phyloP scores from a whole-genome alignment of 2,888 invertebrate genomes.

The Epinotia demarniana region DNA sequence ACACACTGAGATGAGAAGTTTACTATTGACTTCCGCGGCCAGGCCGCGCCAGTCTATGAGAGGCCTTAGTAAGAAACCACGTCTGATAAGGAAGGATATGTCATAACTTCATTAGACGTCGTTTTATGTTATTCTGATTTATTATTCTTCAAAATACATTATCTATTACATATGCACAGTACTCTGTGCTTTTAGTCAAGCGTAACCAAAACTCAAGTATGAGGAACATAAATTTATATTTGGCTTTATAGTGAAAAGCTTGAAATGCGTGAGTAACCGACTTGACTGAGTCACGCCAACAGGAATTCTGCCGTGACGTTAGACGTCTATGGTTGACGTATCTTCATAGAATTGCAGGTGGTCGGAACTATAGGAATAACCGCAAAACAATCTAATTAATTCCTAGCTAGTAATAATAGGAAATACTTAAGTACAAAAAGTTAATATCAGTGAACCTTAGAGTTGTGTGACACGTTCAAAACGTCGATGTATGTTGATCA shows the following conservation, averaged over 20 bases:
- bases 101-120: no score
- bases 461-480: no score
- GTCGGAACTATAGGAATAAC: background rate
- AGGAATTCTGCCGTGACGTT: constrained; percentile 1
- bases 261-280: background rate
- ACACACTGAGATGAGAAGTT: no score
- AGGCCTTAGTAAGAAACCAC: no score
- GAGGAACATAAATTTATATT: constrained; percentile 3
- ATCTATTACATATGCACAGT: background rate
- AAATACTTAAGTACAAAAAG: no score
- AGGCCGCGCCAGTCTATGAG: no score
- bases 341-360: constrained; percentile 10
- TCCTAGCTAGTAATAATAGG: background rate
- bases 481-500: no score
- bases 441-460: no score
- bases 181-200: background rate
- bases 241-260: constrained; percentile 9
- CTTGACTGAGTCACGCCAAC: constrained; percentile 3
- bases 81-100: no score
- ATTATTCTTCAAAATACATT: background rate
- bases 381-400: background rate
- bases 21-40: no score
- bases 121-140: no score
- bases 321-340: background rate
- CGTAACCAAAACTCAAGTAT: background rate